phyloP scores from a whole-genome alignment of 37 sponge, comb jelly and placozoan genomes.

The Ephydatia muelleri region DNA sequence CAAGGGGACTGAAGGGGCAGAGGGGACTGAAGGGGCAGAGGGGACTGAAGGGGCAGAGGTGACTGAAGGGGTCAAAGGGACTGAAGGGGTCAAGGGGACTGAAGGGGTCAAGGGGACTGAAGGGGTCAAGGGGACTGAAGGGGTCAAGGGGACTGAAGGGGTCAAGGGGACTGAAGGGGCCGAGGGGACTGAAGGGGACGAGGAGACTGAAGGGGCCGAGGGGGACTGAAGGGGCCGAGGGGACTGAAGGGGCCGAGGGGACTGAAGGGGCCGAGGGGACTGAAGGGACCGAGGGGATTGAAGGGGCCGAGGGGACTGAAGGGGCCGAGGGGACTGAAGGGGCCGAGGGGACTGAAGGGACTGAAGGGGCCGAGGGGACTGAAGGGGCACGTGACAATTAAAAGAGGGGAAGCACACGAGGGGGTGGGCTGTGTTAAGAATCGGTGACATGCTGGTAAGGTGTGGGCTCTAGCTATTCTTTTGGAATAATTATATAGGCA shows the following conservation, averaged over 20 bases:
- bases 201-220: not conserved
- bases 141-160: too few relatives aligned
- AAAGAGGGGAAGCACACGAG: too few relatives aligned
- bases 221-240: not conserved
- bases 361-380: not conserved
- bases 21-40: not conserved
- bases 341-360: not conserved
- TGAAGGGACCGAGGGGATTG: not conserved
- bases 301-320: not conserved
- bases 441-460: too few relatives aligned
- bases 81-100: too few relatives aligned
- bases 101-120: too few relatives aligned
- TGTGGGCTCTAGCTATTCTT: too few relatives aligned
- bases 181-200: not conserved
- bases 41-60: not conserved
- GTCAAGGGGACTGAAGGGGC: too few relatives aligned
- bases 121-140: too few relatives aligned
- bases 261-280: not conserved
- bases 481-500: too few relatives aligned
- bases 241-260: not conserved
- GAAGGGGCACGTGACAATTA: too few relatives aligned
- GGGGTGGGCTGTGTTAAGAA: too few relatives aligned
- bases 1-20: not conserved
- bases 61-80: too few relatives aligned
- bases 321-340: not conserved